Conservation (phyloP, 2,888 invertebrate species). For the Limnephilus lunatus region DNA sequence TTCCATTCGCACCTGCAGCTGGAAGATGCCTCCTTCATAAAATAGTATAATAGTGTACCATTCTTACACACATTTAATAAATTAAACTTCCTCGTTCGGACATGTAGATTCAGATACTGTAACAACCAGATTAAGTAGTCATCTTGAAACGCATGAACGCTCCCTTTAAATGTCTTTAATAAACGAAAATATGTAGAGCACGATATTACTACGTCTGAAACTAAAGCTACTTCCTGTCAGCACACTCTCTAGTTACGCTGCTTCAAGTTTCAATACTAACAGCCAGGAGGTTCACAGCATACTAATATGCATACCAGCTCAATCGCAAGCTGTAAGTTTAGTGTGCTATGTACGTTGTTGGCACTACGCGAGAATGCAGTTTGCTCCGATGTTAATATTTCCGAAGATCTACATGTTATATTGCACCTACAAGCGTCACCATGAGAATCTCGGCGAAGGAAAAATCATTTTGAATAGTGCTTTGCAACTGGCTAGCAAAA, state of each 20-base stretch:
- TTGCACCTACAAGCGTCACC: slow-evolving; percentile 4
- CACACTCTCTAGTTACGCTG: not conserved
- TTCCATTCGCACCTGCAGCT: not conserved
- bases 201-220: not conserved
- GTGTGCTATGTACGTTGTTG: not conserved
- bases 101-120: not conserved
- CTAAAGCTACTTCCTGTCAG: not conserved
- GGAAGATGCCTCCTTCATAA: not conserved
- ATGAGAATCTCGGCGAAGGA: not conserved
- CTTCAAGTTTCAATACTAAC: not conserved
- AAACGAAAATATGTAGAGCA: not conserved
- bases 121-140: not conserved
- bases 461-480: slow-evolving; percentile 34
- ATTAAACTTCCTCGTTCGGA: not conserved
- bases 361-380: slow-evolving; percentile 29
- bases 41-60: not conserved
- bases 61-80: not conserved
- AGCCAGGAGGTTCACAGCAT: not conserved
- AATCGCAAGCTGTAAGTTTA: not conserved
- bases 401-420: not conserved
- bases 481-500: slow-evolving; percentile 18
- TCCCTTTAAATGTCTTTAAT: not conserved
- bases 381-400: not conserved
- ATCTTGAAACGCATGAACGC: not conserved
- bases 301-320: not conserved